Evolutionary conservation across 2,113 vertebrate genomes (phyloP), one percentile per base, ranked within the genome.

Genomic region (Heteronetta atricapilla): DNA sequence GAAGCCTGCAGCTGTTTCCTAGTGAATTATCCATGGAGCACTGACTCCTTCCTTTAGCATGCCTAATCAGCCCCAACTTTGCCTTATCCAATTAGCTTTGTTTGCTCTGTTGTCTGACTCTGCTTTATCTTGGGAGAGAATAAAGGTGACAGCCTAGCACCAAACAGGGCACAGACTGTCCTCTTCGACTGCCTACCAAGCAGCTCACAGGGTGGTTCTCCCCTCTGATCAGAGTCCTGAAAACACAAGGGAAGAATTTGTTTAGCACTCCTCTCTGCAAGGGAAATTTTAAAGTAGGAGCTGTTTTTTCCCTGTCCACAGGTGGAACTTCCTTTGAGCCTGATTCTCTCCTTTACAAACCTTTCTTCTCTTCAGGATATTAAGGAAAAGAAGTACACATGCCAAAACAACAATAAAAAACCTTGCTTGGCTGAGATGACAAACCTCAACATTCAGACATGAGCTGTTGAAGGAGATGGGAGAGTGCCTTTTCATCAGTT

Each of bases 1-100:
- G 88, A 89, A 88, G 86, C 80, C 86, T 84, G 90, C 92, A 96
- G 96, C 92, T 97, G 80, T 90, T 95, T 86, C 52, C 67, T 81
- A 2, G 0, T 84, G 88, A 78, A 93, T 94, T 95, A 97, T 92
- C 94, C 92, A 84, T 38, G 92, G 86, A 77, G 76, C 73, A 93
- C 73, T 86, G 83, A 90, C 52, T 94, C 60, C 64, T 86, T 95
- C 86, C 95, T 94, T 93, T 74, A 93, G 86, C 83, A 64, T 84
- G 95, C 53, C 92, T 96, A 96, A 97, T 93, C 83, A 90, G 90
- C 77, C 66, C 94, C 88, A 88, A 93, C 94, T 96, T 96, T 93
- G 76, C 94, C 77, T 81, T 95, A 93, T 92, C 88, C 95, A 73
- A 56, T 96, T 84, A 90, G 80, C 77, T 94, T 86, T 97, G 94